These are phyloP conservation scores for Corythoichthys haematopterus DNA, from an alignment of 2,113 vertebrate species.

Conservation along the genomic window DNA sequence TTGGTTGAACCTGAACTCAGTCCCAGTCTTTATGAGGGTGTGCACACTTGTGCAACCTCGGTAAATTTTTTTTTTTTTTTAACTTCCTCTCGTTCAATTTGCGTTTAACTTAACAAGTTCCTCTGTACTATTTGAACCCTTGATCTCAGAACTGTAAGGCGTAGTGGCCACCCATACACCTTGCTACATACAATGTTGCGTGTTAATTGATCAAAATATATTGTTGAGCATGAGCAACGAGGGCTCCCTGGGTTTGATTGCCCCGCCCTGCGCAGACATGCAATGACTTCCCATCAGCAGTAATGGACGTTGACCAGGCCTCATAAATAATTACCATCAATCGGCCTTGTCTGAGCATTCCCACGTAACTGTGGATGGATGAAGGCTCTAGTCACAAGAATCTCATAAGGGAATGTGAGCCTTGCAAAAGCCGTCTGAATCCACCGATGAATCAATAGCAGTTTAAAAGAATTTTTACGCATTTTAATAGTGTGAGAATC, in stretches of 20 bases:
- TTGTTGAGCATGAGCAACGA: slow-evolving; percentile 45
- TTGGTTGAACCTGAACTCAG: no score
- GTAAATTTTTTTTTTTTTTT: no score
- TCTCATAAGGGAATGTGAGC: slow-evolving; percentile 22
- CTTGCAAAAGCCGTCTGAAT: neutral
- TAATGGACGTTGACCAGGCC: slow-evolving; percentile 69
- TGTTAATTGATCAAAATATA: slow-evolving; percentile 52
- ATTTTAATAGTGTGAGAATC: neutral
- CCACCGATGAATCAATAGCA: slow-evolving; percentile 1
- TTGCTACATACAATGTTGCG: slow-evolving; percentile 8
- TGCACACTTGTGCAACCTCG: no score
- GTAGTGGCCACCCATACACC: neutral
- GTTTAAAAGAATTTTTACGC: neutral
- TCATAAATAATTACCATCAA: slow-evolving; percentile 73
- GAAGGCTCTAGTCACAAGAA: slow-evolving; percentile 17
- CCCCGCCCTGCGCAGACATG: slow-evolving; percentile 39
- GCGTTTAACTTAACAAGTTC: neutral
- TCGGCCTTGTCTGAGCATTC: slow-evolving; percentile 58
- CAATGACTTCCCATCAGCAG: slow-evolving; percentile 68
- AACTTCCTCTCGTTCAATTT: no score
- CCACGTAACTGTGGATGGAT: slow-evolving; percentile 24
- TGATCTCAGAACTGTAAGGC: no score
- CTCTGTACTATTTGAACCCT: neutral
- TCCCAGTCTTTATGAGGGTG: no score
- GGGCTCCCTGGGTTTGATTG: slow-evolving; percentile 43